Conservation (phyloP, 1,140 invertebrate species). For the Drosophila rufa region DNA sequence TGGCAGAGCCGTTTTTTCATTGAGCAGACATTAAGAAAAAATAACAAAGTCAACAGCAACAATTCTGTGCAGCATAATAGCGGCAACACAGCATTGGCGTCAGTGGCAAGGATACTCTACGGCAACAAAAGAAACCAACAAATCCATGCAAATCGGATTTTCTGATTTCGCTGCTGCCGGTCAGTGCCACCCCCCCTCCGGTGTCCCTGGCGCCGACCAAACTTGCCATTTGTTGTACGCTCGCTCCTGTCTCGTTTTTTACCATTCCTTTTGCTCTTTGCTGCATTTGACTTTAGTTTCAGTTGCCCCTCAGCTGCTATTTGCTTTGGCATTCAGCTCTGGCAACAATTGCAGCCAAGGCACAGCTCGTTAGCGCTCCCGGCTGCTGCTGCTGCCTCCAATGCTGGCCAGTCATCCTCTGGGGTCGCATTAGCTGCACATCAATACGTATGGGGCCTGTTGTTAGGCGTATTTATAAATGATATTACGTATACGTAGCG, state of each 20-base stretch:
- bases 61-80: conserved; percentile 68
- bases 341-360: conserved; percentile 82
- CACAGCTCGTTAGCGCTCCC: conserved; percentile 77
- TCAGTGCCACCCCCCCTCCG: conserved; percentile 2
- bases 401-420: conserved; percentile 65
- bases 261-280: conserved; percentile 44
- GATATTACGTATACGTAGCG: conserved; percentile 70
- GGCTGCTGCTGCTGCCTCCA: conserved; percentile 7
- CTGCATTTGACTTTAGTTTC: conserved; percentile 76
- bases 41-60: conserved; percentile 79
- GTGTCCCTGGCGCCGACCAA: conserved; percentile 39
- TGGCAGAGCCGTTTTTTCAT: conserved; percentile 62
- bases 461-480: conserved; percentile 83
- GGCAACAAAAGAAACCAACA: conserved; percentile 82
- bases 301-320: conserved; percentile 75
- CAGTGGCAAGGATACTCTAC: conserved; percentile 75
- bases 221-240: conserved; percentile 43
- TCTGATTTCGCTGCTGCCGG: conserved; percentile 70
- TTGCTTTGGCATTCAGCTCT: conserved; percentile 82
- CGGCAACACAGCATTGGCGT: conserved; percentile 77
- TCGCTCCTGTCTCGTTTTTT: conserved; percentile 41
- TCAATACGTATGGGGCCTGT: conserved; percentile 63
- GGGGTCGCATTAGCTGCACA: conserved; percentile 79
- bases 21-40: conserved; percentile 82
- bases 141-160: conserved; percentile 84